phyloP scores from a whole-genome alignment of 2,113 vertebrate genomes.

The Mixornis gularis region DNA sequence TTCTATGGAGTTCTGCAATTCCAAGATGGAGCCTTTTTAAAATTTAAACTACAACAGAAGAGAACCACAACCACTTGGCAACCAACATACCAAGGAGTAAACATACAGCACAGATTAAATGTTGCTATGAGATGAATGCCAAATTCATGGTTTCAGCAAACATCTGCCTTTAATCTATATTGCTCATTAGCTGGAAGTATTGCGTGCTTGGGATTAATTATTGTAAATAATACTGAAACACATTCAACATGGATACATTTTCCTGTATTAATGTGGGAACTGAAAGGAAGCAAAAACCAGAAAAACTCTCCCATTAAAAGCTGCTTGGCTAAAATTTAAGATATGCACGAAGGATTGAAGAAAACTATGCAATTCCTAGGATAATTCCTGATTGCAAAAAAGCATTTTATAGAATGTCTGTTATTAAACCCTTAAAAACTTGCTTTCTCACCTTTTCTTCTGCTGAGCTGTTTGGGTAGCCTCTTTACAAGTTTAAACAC shows the following conservation, averaged over 20 bases:
- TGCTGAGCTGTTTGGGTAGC: neutral
- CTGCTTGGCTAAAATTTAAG: neutral
- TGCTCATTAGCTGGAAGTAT: neutral
- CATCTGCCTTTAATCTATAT: constrained; percentile 4
- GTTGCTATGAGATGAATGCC: neutral
- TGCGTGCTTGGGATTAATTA: neutral
- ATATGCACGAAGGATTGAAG: neutral
- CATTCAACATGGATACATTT: neutral
- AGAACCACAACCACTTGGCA: neutral
- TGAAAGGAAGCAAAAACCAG: neutral
- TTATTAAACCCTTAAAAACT: neutral
- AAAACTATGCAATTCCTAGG: neutral
- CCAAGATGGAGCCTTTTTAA: neutral
- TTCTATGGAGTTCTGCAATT: neutral
- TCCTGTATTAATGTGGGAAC: neutral
- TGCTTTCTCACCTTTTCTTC: neutral
- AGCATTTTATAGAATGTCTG: neutral
- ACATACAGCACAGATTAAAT: neutral
- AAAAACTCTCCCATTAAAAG: neutral
- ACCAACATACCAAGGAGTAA: neutral
- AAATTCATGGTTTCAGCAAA: neutral
- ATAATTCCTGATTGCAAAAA: neutral
- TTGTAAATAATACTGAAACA: constrained; percentile 4
- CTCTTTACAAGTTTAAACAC: neutral
- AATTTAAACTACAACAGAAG: neutral